phyloP scores from a whole-genome alignment of 2,797 vertebrate genomes.

The Myotis pilosus region DNA sequence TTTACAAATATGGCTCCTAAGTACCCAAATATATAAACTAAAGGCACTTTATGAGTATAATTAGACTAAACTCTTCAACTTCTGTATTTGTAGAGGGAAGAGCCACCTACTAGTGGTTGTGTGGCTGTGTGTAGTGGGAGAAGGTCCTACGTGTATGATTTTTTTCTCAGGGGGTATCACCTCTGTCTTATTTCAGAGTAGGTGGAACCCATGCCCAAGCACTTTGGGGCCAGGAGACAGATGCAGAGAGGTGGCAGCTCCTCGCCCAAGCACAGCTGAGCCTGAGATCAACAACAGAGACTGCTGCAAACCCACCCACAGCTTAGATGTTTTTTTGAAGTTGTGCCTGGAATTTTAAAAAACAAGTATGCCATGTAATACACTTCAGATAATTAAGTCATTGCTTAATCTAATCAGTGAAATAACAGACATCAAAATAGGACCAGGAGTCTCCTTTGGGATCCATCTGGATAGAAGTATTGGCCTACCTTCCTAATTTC shows the following conservation, averaged over 20 bases:
- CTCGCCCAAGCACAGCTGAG: background rate
- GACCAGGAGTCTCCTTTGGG: conserved; percentile 59
- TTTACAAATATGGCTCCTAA: background rate
- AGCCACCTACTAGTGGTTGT: background rate
- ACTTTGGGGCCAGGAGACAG: background rate
- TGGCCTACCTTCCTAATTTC: conserved; percentile 57
- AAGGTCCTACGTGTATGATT: background rate
- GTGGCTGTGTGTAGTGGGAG: background rate
- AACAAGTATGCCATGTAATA: conserved; percentile 60
- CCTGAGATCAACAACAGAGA: fast-evolving
- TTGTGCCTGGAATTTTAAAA: background rate
- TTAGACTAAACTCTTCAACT: background rate
- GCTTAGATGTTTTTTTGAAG: conserved; percentile 64
- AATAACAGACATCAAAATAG: conserved; percentile 63
- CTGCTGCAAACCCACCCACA: conserved; percentile 52
- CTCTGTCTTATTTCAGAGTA: background rate
- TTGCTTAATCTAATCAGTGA: conserved; percentile 66
- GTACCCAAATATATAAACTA: background rate
- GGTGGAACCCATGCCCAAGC: background rate
- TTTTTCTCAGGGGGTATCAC: background rate
- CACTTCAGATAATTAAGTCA: conserved; percentile 75
- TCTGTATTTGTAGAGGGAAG: background rate
- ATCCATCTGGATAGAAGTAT: background rate
- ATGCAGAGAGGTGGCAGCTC: background rate
- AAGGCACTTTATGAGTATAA: background rate